Evolutionary conservation across 2,797 vertebrate genomes (phyloP).

Genomic region (Sitta carolinensis): DNA sequence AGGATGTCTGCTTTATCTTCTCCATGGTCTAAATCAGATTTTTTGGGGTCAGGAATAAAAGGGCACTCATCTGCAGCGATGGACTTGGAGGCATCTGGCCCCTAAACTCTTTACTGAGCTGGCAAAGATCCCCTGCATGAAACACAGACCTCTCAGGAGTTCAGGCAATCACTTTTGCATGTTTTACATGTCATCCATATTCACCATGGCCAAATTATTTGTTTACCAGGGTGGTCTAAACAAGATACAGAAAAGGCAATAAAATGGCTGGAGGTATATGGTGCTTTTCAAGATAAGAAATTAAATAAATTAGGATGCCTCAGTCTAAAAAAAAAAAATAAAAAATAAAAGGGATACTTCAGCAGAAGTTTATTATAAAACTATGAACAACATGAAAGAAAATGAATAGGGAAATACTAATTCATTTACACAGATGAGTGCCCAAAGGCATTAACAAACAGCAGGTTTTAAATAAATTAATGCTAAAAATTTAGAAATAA

Average conservation of each 20-base stretch:
- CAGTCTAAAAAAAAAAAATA: not conserved
- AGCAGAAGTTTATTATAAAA: not conserved
- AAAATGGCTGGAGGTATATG: not conserved
- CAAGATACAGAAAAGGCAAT: not conserved
- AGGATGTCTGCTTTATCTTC: not conserved
- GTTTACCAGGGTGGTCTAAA: not conserved
- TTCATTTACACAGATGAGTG: not conserved
- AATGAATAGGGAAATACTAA: not conserved
- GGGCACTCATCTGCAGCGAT: not conserved
- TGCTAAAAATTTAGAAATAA: constrained; percentile 2
- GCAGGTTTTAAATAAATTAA: constrained; percentile 21
- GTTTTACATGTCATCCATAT: not conserved
- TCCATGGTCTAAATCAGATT: not conserved
- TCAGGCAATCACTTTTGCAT: not conserved
- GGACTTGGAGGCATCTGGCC: not conserved
- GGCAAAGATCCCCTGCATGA: not conserved
- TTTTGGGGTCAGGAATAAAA: not conserved
- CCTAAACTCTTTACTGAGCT: not conserved
- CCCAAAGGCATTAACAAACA: not conserved
- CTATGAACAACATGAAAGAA: not conserved
- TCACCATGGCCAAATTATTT: not conserved
- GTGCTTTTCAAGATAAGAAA: not conserved
- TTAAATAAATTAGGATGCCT: not conserved
- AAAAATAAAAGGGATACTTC: not conserved
- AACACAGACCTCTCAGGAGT: not conserved